Percentiles rank a stretch among this genome's conserved stretches.
phyloP scores from a whole-genome alignment of 2,797 vertebrate species.

The Pristis pectinata region DNA sequence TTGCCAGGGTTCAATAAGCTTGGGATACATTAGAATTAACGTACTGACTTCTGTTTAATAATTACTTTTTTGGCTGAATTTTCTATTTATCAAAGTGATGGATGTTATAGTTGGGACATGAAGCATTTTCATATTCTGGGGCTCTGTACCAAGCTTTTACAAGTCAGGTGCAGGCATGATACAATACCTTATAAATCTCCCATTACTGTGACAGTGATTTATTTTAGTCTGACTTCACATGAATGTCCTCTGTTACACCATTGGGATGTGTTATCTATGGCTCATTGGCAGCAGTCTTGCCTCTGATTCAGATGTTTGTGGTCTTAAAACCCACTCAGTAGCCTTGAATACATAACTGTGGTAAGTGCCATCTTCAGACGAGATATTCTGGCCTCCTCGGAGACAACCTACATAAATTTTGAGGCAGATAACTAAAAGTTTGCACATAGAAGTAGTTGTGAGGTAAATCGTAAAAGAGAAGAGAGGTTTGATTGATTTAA shows the following conservation, averaged over 20 bases:
- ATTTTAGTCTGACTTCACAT: neutral
- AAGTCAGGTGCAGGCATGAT: neutral
- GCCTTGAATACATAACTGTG: neutral
- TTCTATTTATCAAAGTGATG: constrained; percentile 5
- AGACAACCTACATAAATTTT: neutral
- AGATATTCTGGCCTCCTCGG: no score
- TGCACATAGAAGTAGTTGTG: neutral
- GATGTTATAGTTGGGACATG: neutral
- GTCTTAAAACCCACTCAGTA: neutral
- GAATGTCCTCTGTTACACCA: neutral
- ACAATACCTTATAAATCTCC: neutral
- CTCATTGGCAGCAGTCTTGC: neutral
- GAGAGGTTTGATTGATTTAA: neutral
- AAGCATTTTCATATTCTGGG: neutral
- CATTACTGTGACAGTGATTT: neutral
- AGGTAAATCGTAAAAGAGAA: neutral
- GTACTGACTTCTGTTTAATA: constrained; percentile 1
- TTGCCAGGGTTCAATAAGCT: constrained; percentile 22
- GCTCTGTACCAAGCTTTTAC: neutral
- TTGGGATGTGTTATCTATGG: neutral
- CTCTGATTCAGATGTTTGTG: neutral
- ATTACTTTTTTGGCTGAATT: neutral
- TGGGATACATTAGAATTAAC: neutral
- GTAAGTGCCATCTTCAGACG: neutral
- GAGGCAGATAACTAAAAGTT: neutral